These are phyloP conservation scores for Syrmaticus mikado DNA, from an alignment of 2,113 vertebrate genomes.

Conservation along the genomic window DNA sequence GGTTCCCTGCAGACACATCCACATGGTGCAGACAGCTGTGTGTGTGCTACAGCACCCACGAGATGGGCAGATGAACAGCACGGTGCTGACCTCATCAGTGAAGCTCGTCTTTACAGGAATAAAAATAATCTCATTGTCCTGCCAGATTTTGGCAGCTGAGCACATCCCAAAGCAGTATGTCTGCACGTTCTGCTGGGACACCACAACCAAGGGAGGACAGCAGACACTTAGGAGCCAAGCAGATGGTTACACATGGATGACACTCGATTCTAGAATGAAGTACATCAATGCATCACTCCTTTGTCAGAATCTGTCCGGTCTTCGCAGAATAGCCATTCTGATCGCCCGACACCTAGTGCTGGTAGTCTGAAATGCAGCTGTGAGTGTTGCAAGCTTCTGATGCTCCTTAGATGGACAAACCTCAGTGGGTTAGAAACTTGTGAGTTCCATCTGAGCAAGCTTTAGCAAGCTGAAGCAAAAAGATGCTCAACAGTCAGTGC, in stretches of 20 bases:
- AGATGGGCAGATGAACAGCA: not conserved
- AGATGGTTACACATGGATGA: fast-evolving
- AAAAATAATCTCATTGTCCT: not conserved
- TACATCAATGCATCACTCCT: fast-evolving
- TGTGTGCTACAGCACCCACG: not conserved
- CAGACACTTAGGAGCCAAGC: not conserved
- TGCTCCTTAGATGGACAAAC: not conserved
- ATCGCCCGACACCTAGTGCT: conserved; percentile 14
- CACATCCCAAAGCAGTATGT: not conserved
- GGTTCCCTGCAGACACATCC: fast-evolving
- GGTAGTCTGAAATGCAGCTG: not conserved
- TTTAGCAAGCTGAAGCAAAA: not conserved
- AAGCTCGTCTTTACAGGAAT: not conserved
- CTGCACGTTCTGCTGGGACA: not conserved
- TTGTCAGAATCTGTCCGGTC: not conserved
- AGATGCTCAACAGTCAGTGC: not conserved
- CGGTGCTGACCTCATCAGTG: not conserved
- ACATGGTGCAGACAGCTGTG: not conserved
- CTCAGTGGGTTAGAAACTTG: not conserved
- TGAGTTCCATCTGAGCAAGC: fast-evolving
- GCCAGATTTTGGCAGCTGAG: not conserved
- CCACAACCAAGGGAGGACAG: not conserved
- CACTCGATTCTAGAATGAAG: not conserved
- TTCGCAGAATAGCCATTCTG: not conserved
- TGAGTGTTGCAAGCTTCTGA: too few species aligned